phyloP scores from a whole-genome alignment of 2,797 vertebrate species.

The Hydrophis major region DNA sequence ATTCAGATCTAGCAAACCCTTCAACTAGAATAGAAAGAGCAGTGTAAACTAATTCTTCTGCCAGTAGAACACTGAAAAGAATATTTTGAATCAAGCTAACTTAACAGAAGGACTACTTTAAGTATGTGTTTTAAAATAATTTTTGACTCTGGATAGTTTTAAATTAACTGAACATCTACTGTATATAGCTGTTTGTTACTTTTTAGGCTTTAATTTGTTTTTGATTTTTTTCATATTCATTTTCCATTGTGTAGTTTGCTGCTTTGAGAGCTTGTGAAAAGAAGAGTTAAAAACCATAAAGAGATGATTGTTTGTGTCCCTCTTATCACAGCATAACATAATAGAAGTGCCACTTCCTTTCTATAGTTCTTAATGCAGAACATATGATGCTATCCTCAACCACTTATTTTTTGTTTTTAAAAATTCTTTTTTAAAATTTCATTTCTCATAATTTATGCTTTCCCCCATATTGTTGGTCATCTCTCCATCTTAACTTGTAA shows the following conservation, averaged over 20 bases:
- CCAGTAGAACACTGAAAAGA: neutral
- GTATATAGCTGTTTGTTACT: neutral
- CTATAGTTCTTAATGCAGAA: neutral
- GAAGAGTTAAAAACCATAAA: neutral
- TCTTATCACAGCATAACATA: neutral
- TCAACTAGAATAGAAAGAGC: neutral
- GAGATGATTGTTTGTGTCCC: neutral
- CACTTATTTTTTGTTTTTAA: neutral
- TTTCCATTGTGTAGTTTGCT: neutral
- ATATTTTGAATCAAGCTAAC: neutral
- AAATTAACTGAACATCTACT: neutral
- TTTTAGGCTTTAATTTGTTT: neutral
- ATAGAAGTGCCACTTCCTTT: neutral
- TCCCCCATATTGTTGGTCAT: neutral
- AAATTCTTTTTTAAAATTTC: neutral
- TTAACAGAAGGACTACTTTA: neutral
- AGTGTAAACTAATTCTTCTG: neutral
- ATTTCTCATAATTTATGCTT: neutral
- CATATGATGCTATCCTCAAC: neutral
- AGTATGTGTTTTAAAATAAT: neutral
- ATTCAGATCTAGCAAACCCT: neutral
- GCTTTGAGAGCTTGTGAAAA: neutral
- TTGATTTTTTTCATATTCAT: neutral
- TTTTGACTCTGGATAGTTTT: neutral
- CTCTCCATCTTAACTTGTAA: conserved; percentile 51